Evolutionary conservation across 2,888 invertebrate genomes (phyloP).

Genomic region (Polyploca ridens): DNA sequence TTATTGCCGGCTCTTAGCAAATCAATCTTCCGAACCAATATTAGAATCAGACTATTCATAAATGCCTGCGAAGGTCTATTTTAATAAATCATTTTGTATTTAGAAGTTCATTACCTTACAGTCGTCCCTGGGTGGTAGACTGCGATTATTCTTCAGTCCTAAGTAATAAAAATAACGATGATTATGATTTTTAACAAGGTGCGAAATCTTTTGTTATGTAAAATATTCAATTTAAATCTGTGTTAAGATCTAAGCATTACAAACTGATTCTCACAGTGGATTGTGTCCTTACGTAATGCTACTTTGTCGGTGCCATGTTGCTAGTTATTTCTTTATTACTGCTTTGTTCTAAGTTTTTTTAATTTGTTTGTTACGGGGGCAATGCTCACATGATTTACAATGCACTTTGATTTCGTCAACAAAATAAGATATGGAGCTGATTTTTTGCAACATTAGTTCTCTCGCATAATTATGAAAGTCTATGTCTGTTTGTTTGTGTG

Average conservation of each 20-base stretch:
- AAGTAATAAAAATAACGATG: background rate
- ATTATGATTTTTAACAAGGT: constrained; percentile 18
- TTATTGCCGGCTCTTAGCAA: too few species aligned
- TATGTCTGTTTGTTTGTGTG: too few species aligned
- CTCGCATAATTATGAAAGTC: too few species aligned
- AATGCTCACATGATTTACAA: constrained; percentile 27
- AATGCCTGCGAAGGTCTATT: too few species aligned
- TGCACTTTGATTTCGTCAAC: constrained; percentile 12
- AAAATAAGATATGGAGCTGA: too few species aligned
- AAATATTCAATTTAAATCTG: constrained; percentile 28
- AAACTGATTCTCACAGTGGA: constrained; percentile 36
- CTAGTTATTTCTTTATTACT: constrained; percentile 33
- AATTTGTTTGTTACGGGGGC: constrained; percentile 33
- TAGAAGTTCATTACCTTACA: too few species aligned
- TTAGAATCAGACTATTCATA: too few species aligned
- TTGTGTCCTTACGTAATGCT: constrained; percentile 33
- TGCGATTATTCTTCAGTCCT: background rate
- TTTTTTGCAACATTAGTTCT: too few species aligned
- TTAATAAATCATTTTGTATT: too few species aligned
- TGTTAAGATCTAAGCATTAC: constrained; percentile 34
- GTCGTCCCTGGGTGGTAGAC: background rate
- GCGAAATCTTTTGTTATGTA: constrained; percentile 45
- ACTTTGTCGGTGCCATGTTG: constrained; percentile 28
- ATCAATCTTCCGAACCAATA: too few species aligned
- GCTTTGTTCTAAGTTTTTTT: constrained; percentile 35